Evolutionary conservation across 1,140 invertebrate species (phyloP), one percentile per base, ranked within the genome.

Genomic region (Sitophilus oryzae): DNA sequence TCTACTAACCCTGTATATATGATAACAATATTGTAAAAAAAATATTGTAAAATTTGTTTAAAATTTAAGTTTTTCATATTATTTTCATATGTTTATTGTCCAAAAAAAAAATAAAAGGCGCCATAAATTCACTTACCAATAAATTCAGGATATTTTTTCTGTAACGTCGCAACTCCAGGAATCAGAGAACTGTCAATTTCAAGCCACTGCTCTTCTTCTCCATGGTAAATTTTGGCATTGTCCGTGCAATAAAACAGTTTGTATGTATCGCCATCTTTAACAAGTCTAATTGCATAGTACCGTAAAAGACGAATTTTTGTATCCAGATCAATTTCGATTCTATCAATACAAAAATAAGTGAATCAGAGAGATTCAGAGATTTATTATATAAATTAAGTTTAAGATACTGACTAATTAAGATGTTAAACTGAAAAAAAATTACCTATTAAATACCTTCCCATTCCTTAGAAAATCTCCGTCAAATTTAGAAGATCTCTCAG

Each of bases 151-250:
- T 92, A 95, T 1, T 70, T 64, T 23, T 73, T 73, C 40, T 93
- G 81, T 9, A 96, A 74, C 36, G 74, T 76, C 66, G 88, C 80
- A 14, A 95, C 74, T 9, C 79, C 84, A 8, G 79, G 79, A 0
- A 83, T 82, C 56, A 83, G 72, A 2, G 80, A 73, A 20, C 76
- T 69, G 22, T 82, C 75, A 41, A 94, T 79, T 66, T 90, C 88
- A 54, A 95, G 71, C 72, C 75, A 93, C 56, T 88, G 84, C 19
- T 81, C 71, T 40, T 93, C 90, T 69, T 81, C 82, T 23, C 83
- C 89, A 68, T 90, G 89, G 67, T 92, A 93, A 56, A 86, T 80
- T 58, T 86, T 76, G 0, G 85, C 84, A 75, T 96, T 96, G 66
- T 93, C 89, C 43, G 81, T 73, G 51, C 81, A 84, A 71, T 90